Percentiles rank a stretch among this genome's conserved stretches.
These are phyloP conservation scores for Musca vetustissima DNA, from an alignment of 1,140 invertebrate species.

Conservation along the genomic window DNA sequence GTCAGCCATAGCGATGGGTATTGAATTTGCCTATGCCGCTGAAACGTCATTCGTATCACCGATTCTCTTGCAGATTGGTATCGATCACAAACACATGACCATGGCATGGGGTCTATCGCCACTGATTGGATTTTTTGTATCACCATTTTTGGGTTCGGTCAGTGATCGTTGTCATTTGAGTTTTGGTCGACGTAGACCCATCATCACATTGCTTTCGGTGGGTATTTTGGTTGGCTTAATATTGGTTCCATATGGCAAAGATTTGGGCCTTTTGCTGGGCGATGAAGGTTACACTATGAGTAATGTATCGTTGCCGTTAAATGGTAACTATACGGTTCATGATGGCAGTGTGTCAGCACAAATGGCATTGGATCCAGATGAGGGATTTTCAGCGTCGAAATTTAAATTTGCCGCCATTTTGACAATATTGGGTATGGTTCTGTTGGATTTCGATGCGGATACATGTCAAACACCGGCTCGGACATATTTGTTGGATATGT, in stretches of 20 bases:
- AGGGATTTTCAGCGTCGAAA: slow-evolving; percentile 30
- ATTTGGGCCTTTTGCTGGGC: slow-evolving; percentile 68
- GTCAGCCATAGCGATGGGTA: slow-evolving; percentile 81
- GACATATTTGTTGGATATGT: slow-evolving; percentile 81
- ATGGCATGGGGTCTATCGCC: slow-evolving; percentile 82
- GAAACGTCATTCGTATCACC: slow-evolving; percentile 87
- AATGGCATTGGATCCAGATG: slow-evolving; percentile 9
- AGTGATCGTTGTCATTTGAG: slow-evolving; percentile 73
- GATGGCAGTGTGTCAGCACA: slow-evolving; percentile 37
- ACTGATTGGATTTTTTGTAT: slow-evolving; percentile 76
- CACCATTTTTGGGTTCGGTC: slow-evolving; percentile 77
- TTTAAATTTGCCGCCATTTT: slow-evolving; percentile 66
- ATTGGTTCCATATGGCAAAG: slow-evolving; percentile 75
- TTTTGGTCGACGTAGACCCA: slow-evolving; percentile 74
- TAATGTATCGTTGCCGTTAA: neutral
- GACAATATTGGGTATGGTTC: slow-evolving; percentile 78
- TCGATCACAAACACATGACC: slow-evolving; percentile 73
- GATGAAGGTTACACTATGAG: slow-evolving; percentile 56
- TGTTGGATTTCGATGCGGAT: slow-evolving; percentile 83
- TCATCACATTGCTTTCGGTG: slow-evolving; percentile 73
- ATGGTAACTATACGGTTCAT: slow-evolving; percentile 16
- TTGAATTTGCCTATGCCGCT: slow-evolving; percentile 85
- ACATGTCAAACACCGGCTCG: slow-evolving; percentile 81
- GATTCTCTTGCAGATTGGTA: slow-evolving; percentile 76
- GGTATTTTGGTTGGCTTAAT: slow-evolving; percentile 71